phyloP scores from a whole-genome alignment of 2,113 vertebrate genomes.

The Butorides virescens region DNA sequence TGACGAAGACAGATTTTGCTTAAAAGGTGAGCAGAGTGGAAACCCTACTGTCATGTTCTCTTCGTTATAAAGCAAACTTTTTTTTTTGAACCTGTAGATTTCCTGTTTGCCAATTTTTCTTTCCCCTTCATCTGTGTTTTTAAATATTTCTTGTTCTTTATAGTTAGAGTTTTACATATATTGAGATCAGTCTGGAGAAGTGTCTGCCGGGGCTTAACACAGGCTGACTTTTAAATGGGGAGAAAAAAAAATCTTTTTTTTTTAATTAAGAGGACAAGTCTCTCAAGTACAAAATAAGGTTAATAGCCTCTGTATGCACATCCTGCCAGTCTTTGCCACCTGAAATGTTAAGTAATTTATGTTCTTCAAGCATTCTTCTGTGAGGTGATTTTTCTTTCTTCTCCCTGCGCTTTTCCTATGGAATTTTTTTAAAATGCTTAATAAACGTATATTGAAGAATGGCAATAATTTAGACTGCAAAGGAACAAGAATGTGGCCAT shows the following conservation, averaged over 20 bases:
- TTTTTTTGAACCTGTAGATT: not conserved
- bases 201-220: not conserved
- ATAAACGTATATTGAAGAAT: not conserved
- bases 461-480: not conserved
- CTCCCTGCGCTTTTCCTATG: not conserved
- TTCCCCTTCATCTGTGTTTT: not conserved
- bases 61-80: too few species aligned
- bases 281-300: not conserved
- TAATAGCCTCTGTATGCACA: not conserved
- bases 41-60: not conserved
- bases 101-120: not conserved
- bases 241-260: not conserved
- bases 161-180: not conserved
- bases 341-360: not conserved
- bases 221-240: not conserved
- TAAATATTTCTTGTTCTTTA: not conserved
- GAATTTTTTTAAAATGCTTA: not conserved
- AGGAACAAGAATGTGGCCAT: not conserved
- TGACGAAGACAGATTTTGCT: not conserved
- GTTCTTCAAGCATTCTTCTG: not conserved
- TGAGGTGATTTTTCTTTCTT: not conserved
- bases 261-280: not conserved
- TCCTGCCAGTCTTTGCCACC: not conserved
- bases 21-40: not conserved
- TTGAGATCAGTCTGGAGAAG: not conserved